phyloP scores from a whole-genome alignment of 2,888 invertebrate species.

The Perizoma flavofasciatum region DNA sequence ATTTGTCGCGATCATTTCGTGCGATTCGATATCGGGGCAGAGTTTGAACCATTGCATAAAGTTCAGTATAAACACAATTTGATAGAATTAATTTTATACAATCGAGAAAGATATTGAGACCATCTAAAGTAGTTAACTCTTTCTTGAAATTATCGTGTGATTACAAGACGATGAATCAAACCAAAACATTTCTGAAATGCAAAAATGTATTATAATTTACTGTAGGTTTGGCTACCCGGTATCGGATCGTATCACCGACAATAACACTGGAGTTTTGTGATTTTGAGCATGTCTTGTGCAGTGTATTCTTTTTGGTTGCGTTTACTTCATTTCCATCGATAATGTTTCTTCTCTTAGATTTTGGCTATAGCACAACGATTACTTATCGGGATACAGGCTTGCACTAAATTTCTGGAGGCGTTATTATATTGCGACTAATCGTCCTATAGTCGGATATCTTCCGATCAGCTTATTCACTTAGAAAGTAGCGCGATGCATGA shows the following conservation, averaged over 20 bases:
- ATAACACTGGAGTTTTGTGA: constrained; percentile 59
- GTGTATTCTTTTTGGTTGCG: constrained; percentile 42
- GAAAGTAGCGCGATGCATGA: constrained; percentile 30
- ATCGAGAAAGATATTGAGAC: neutral
- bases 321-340: constrained; percentile 34
- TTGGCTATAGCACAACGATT: constrained; percentile 14
- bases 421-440: constrained; percentile 21
- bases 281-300: constrained; percentile 65
- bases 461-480: constrained; percentile 18
- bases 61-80: no score
- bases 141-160: neutral
- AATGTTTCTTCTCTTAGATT: constrained; percentile 14
- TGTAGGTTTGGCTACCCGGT: constrained; percentile 34
- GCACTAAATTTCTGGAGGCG: constrained; percentile 32
- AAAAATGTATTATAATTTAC: neutral
- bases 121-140: neutral
- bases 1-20: constrained; percentile 68
- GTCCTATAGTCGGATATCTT: constrained; percentile 3
- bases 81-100: no score
- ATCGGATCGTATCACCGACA: constrained; percentile 49
- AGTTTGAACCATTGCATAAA: neutral
- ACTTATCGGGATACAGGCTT: constrained; percentile 41
- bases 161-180: neutral
- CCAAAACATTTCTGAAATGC: neutral
- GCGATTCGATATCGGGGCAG: constrained; percentile 54